Conservation (phyloP, 2,888 invertebrate genomes). For the Poecilus cupreus region DNA sequence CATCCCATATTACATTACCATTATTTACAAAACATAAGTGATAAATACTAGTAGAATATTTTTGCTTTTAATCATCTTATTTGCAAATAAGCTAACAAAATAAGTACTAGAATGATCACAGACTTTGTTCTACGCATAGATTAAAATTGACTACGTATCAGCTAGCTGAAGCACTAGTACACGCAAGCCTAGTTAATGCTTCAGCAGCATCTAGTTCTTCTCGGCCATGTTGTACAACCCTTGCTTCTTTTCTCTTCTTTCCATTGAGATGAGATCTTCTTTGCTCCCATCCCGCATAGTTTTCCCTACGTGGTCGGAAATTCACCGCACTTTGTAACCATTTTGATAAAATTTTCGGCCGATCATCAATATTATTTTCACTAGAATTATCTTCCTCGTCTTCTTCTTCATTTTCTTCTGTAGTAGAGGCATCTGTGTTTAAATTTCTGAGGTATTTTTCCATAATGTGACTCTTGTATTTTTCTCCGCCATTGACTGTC, state of each 20-base stretch:
- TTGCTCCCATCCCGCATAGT: conserved; percentile 80
- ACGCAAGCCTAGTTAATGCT: conserved; percentile 81
- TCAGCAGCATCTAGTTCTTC: conserved; percentile 87
- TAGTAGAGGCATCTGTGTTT: conserved; percentile 1
- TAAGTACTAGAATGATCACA: conserved; percentile 54
- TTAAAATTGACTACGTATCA: conserved; percentile 31
- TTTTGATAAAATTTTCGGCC: conserved; percentile 74
- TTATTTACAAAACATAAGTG: not conserved
- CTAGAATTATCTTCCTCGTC: conserved; percentile 62
- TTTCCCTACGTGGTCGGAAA: conserved; percentile 83
- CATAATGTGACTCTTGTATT: conserved; percentile 78
- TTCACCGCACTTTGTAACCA: conserved; percentile 86
- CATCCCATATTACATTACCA: not conserved
- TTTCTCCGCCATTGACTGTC: conserved; percentile 58
- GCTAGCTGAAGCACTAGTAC: conserved; percentile 64
- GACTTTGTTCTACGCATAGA: conserved; percentile 41
- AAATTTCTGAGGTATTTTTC: conserved; percentile 76
- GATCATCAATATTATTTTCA: conserved; percentile 63
- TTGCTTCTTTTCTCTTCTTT: conserved; percentile 61
- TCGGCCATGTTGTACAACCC: conserved; percentile 75
- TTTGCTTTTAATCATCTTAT: not conserved
- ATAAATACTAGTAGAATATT: not conserved
- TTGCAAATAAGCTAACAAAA: conserved; percentile 29
- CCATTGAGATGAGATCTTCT: conserved; percentile 17
- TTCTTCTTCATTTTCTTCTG: conserved; percentile 58